Base-by-base conservation (phyloP, 1,140 invertebrate genomes). In the Tachypleus tridentatus region DNA sequence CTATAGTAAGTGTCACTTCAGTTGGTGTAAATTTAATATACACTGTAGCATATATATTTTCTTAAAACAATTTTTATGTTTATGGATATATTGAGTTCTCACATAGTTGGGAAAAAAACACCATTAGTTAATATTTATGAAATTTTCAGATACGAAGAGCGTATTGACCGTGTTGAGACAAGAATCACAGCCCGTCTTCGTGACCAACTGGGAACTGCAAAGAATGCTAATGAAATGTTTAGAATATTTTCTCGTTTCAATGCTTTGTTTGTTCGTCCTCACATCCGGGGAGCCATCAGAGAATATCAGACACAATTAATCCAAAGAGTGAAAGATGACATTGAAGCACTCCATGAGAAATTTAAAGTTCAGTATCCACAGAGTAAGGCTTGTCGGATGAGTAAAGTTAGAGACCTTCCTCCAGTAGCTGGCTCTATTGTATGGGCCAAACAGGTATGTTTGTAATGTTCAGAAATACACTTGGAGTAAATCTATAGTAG, bases 181-280 rank as follows among this genome's bases (percentile, higher is more conserved):
- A 82, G 94, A 61, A 98, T 99, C 64, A 98, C 96, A 3, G 92
- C 95, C 0, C 89, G 94, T 76, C 81, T 99, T 1, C 82, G 97
- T 61, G 96, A 99, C 77, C 96, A 99, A 75, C 81, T 99, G 3
- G 96, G 95, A 51, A 96, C 93, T 4, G 96, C 97, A 0, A 97
- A 97, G 77, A 98, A 97, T 80, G 96, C 97, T 11, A 98, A 99
- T 78, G 97, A 99, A 80, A 99, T 99, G 97, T 99, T 98, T 79
- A 82, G 93, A 52, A 98, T 98, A 72, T 86, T 85, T 74, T 83
- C 82, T 7, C 84, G 96, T 11, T 99, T 98, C 79, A 99, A 99
- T 80, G 96, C 95, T 0, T 80, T 99, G 10, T 99, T 99, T 80
- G 94, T 99, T 4, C 84, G 97, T 10, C 96, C 96, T 5, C 96